Conservation (phyloP, 2,113 vertebrate species). For the Corydoras sp. region DNA sequence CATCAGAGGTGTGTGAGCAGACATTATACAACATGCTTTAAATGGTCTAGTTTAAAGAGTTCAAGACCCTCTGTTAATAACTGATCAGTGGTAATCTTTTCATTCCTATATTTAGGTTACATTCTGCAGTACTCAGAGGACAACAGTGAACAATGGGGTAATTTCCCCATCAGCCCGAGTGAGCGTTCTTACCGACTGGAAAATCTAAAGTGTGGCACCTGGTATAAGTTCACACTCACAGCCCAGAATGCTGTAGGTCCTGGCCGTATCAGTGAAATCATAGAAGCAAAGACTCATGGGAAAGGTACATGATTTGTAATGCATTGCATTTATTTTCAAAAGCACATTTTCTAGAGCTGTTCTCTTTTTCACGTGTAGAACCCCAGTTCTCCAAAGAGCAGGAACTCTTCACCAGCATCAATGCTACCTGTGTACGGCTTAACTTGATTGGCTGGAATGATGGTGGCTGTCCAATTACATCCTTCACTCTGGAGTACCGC, state of each 20-base stretch:
- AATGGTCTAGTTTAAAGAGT: too few species aligned
- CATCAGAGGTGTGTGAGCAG: slow-evolving; percentile 79
- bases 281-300: slow-evolving; percentile 94
- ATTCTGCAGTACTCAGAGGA: slow-evolving; percentile 97
- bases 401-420: slow-evolving; percentile 80
- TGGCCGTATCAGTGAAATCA: slow-evolving; percentile 96
- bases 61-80: too few species aligned
- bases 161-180: slow-evolving; percentile 92
- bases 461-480: slow-evolving; percentile 81
- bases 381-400: slow-evolving; percentile 87
- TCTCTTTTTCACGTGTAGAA: slow-evolving; percentile 52
- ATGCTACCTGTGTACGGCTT: slow-evolving; percentile 73
- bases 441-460: slow-evolving; percentile 85
- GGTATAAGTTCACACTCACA: slow-evolving; percentile 97
- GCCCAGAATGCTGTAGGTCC: slow-evolving; percentile 96
- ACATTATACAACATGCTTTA: neutral
- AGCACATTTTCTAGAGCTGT: too few species aligned
- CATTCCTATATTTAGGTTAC: slow-evolving; percentile 69
- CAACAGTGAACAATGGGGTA: slow-evolving; percentile 97
- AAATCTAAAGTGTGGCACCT: slow-evolving; percentile 91
- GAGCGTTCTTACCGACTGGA: slow-evolving; percentile 91
- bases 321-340: too few species aligned
- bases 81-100: neutral
- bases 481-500: slow-evolving; percentile 79
- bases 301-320: slow-evolving; percentile 73